Base-by-base conservation (phyloP, 35 echinoderm and acorn worm genomes). In the Apostichopus californicus region DNA sequence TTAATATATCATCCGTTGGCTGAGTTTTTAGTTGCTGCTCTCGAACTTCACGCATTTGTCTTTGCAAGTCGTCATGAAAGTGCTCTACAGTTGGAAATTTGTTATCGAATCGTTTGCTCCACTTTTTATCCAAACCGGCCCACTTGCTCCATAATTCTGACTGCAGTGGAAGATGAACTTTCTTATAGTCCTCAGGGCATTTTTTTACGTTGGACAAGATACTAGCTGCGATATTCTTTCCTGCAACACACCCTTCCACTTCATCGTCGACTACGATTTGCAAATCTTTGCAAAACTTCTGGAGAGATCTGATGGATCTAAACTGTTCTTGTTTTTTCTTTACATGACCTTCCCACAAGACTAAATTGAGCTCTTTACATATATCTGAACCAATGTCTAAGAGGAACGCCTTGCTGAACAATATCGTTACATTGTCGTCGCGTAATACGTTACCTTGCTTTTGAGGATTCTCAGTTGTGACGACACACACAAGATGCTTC, bases 51-150 rank as follows among this genome's bases (percentile, higher is more conserved):
- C 26, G 28, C 66, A 70, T 88, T 54, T 88, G n/a, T 18, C 59
- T 57, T 70, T 25, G 0, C 34, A 82, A 5, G 54, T 87, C 14
- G 60, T 87, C 83, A 12, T 9, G 55, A 64, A 87, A 87, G 56
- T 87, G 83, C 56, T 87, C 83, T 60, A 87, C n/a, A 22, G 83
- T 60, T 9, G 55, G 22, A 60, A 60, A 60, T 60, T 5, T 87
- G 4, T 53, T 7, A 14, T 60, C 57, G 6, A 4, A 24, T 21
- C 18, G 1, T 13, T 65, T 88, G 8, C 13, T 73, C 58, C 59
- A 88, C 13, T 53, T 88, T 65, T 88, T 68, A 88, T 88, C 86
- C 58, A 88, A 70, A 9, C 7, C 20, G 8, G 86, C 86, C 63
- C 61, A 88, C 6, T 88, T 68, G 5, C 20, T 70, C 86, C 86